A percentile compares a stretch with the other conserved stretches of the same genome.
Conservation (phyloP, 1,140 invertebrate species). For the Drosophila nikananu region DNA sequence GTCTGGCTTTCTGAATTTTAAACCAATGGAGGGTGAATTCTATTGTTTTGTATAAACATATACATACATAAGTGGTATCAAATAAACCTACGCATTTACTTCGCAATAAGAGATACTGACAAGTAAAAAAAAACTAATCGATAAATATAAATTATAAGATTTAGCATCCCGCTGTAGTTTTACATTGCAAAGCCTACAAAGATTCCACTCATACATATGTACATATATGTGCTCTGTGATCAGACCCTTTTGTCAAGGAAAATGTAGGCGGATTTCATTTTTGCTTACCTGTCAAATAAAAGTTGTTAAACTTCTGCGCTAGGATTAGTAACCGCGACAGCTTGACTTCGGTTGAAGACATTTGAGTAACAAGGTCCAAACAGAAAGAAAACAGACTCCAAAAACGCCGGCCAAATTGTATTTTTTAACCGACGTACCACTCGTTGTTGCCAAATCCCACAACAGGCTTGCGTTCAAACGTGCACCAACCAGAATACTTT, state of each 20-base stretch:
- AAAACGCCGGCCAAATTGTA: neutral
- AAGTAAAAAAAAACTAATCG: slow-evolving; percentile 19
- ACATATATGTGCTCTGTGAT: neutral
- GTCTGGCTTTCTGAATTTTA: too few relatives aligned
- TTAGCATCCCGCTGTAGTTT: neutral
- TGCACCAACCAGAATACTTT: neutral
- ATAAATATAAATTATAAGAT: neutral
- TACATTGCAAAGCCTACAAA: neutral
- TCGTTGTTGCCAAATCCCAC: neutral
- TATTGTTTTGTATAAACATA: neutral
- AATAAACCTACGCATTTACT: neutral
- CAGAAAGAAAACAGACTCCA: neutral
- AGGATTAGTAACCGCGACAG: slow-evolving; percentile 34
- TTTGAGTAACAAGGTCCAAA: slow-evolving; percentile 7
- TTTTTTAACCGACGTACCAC: neutral
- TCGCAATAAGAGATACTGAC: neutral
- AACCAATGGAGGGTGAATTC: neutral
- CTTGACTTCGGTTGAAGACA: slow-evolving; percentile 42
- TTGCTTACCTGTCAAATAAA: slow-evolving; percentile 40
- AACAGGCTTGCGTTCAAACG: neutral
- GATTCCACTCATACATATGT: neutral
- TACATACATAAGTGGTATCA: neutral
- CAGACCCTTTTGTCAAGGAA: neutral
- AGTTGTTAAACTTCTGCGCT: slow-evolving; percentile 46
- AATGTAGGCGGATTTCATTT: neutral